phyloP scores from a whole-genome alignment of 2,888 invertebrate species.

The Conops quadrifasciatus region DNA sequence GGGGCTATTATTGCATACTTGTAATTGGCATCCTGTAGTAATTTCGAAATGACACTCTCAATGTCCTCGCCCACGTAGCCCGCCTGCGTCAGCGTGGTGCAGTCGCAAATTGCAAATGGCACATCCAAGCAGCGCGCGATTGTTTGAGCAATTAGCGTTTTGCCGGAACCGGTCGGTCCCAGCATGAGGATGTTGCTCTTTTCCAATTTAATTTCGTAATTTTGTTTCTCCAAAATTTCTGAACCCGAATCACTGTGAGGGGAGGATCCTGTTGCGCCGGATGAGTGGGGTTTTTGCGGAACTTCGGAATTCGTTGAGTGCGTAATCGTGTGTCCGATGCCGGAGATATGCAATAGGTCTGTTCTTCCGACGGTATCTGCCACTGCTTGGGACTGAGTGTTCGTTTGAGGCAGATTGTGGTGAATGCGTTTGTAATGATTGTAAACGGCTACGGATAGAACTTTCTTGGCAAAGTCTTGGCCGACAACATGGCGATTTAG shows the following conservation, averaged over 20 bases:
- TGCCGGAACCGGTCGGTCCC: slow-evolving; percentile 97
- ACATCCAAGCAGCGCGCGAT: slow-evolving; percentile 98
- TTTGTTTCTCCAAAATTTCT: slow-evolving; percentile 82
- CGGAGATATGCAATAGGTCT: slow-evolving; percentile 87
- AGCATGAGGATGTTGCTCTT: slow-evolving; percentile 96
- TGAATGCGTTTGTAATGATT: slow-evolving; percentile 98
- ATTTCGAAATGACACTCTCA: slow-evolving; percentile 96
- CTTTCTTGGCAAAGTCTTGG: slow-evolving; percentile 97
- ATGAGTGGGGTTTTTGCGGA: slow-evolving; percentile 53
- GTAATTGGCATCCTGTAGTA: slow-evolving; percentile 95
- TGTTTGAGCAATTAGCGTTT: slow-evolving; percentile 96
- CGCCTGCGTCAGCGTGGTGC: slow-evolving; percentile 94
- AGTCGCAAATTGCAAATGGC: slow-evolving; percentile 99
- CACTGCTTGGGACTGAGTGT: slow-evolving; percentile 50
- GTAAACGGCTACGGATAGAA: slow-evolving; percentile 96
- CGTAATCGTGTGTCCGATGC: slow-evolving; percentile 75
- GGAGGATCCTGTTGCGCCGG: slow-evolving; percentile 44
- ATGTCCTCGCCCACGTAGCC: slow-evolving; percentile 99
- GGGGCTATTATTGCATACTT: slow-evolving; percentile 64
- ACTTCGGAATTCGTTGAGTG: slow-evolving; percentile 60
- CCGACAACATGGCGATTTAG: slow-evolving; percentile 97
- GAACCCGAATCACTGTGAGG: slow-evolving; percentile 69
- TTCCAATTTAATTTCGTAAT: slow-evolving; percentile 86
- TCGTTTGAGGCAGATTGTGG: slow-evolving; percentile 79
- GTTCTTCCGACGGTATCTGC: slow-evolving; percentile 56